Conservation (phyloP, 2,113 vertebrate species). For the Casuarius casuarius region DNA sequence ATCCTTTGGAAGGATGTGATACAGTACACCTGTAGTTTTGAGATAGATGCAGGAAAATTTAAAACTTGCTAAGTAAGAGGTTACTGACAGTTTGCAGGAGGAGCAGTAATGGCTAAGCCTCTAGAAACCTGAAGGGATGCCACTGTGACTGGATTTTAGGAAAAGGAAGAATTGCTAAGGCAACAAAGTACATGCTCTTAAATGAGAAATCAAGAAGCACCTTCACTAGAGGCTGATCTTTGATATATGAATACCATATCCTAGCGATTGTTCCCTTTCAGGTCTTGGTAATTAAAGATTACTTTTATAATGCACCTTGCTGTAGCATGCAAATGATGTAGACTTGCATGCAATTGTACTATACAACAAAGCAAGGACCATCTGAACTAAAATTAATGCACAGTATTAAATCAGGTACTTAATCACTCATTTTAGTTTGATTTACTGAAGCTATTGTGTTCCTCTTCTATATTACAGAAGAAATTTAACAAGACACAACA, state of each 20-base stretch:
- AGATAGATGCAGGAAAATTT: constrained; percentile 36
- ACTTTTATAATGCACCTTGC: constrained; percentile 64
- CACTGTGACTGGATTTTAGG: background rate
- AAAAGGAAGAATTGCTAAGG: constrained; percentile 34
- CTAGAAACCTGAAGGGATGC: background rate
- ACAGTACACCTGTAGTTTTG: background rate
- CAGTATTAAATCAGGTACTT: constrained; percentile 50
- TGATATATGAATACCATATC: constrained; percentile 54
- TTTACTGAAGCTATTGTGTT: constrained; percentile 76
- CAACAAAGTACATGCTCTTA: background rate
- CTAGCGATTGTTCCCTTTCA: constrained; percentile 26
- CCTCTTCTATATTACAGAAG: constrained; percentile 68
- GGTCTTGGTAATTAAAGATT: constrained; percentile 61
- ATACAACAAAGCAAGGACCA: constrained; percentile 17
- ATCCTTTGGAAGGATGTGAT: background rate
- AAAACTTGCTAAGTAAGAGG: constrained; percentile 24
- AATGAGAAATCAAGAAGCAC: constrained; percentile 39
- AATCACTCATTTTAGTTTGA: constrained; percentile 75
- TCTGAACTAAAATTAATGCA: constrained; percentile 55
- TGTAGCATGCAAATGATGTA: constrained; percentile 51
- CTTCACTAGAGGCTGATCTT: constrained; percentile 29
- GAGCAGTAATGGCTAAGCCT: background rate
- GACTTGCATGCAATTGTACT: constrained; percentile 3
- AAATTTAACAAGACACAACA: constrained; percentile 67
- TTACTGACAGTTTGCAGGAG: constrained; percentile 1